Percentiles rank a stretch among this genome's conserved stretches.
Conservation (phyloP, 2,888 invertebrate species). For the Cheilosia urbana region DNA sequence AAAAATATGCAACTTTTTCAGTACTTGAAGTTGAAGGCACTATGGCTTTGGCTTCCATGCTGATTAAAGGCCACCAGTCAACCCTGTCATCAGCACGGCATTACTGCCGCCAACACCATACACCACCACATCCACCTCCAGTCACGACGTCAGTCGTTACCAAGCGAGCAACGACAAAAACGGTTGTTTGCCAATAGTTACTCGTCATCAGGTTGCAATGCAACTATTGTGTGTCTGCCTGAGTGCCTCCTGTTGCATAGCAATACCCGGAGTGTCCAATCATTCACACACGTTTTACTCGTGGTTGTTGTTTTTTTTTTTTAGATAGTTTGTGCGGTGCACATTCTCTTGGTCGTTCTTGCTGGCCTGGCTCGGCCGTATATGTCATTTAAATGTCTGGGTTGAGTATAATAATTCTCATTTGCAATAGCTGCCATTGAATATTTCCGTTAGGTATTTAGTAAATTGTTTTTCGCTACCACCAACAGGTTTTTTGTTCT, state of each 20-base stretch:
- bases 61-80: slow-evolving; percentile 68
- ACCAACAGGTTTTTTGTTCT: slow-evolving; percentile 5
- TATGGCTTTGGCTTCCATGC: slow-evolving; percentile 26
- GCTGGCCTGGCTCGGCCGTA: slow-evolving; percentile 9
- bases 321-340: slow-evolving; percentile 34
- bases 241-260: slow-evolving; percentile 33
- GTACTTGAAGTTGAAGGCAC: slow-evolving; percentile 22
- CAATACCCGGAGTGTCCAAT: slow-evolving; percentile 36
- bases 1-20: slow-evolving; percentile 50
- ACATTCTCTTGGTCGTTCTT: slow-evolving; percentile 65
- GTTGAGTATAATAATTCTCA: slow-evolving; percentile 58
- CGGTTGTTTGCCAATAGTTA: slow-evolving; percentile 57
- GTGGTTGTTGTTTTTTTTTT: not conserved
- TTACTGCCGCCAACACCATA: slow-evolving; percentile 5
- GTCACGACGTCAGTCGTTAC: slow-evolving; percentile 10
- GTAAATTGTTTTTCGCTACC: slow-evolving; percentile 23
- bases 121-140: not conserved
- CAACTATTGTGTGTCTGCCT: slow-evolving; percentile 51
- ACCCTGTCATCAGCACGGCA: slow-evolving; percentile 8
- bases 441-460: slow-evolving; percentile 67
- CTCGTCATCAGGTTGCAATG: slow-evolving; percentile 70
- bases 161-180: slow-evolving; percentile 25
- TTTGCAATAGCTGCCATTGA: slow-evolving; percentile 61
- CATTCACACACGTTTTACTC: slow-evolving; percentile 45
- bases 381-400: slow-evolving; percentile 71